Percentiles rank a stretch among this genome's conserved stretches.
These are phyloP conservation scores for Leptodirus hochenwartii DNA, from an alignment of 2,888 invertebrate genomes.

Conservation along the genomic window DNA sequence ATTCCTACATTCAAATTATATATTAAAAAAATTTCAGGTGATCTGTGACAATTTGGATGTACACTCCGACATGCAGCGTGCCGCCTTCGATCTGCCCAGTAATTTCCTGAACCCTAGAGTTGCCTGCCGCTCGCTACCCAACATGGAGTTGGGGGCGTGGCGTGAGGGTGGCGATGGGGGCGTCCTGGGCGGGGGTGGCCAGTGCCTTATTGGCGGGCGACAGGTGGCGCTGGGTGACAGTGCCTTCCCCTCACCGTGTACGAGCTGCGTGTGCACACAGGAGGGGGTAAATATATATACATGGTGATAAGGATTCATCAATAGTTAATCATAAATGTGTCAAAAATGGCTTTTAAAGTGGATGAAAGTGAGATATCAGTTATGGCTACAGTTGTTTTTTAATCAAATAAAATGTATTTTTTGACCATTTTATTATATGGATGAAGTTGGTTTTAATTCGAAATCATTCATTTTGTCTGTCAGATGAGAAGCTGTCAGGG, in stretches of 20 bases:
- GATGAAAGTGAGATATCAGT: no score
- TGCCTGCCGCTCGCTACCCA: constrained; percentile 63
- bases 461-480: no score
- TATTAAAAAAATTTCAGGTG: no score
- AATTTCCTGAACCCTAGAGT: constrained; percentile 82
- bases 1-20: no score
- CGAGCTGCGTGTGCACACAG: constrained; percentile 68
- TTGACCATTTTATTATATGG: no score
- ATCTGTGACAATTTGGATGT: constrained; percentile 82
- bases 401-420: no score
- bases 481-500: no score
- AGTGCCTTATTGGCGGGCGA: constrained; percentile 64
- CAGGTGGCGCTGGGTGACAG: constrained; percentile 65
- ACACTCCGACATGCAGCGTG: constrained; percentile 70
- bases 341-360: no score
- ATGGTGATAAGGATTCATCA: no score
- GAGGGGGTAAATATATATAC: constrained; percentile 59
- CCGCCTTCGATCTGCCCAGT: constrained; percentile 79
- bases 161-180: constrained; percentile 57
- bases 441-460: no score
- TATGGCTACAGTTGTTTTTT: no score
- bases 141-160: constrained; percentile 70
- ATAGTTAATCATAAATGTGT: constrained; percentile 3
- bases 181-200: constrained; percentile 63
- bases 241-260: constrained; percentile 79